Conservation (phyloP, 2,888 invertebrate genomes). For the Troides aeacus region DNA sequence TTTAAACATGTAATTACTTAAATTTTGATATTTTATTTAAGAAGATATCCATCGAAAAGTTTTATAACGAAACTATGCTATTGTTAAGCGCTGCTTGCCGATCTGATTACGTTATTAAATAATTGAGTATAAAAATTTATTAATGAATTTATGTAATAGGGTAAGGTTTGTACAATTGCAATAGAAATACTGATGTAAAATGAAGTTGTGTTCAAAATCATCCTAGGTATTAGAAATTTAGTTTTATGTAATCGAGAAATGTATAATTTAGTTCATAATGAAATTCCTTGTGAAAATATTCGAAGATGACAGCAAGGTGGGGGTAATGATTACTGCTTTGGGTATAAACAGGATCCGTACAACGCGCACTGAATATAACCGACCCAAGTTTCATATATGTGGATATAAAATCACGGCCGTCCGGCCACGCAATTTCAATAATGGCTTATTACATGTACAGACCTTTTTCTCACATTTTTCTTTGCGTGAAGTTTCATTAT, state of each 20-base stretch:
- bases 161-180: too few species aligned
- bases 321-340: background rate
- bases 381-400: conserved; percentile 61
- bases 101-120: too few species aligned
- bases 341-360: conserved; percentile 17
- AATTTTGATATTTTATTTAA: background rate
- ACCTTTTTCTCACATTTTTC: background rate
- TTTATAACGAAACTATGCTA: background rate
- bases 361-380: conserved; percentile 48
- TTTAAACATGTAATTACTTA: conserved; percentile 41
- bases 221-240: too few species aligned
- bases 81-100: background rate
- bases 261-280: background rate
- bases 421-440: conserved; percentile 44
- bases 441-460: conserved; percentile 40
- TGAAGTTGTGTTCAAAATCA: too few species aligned
- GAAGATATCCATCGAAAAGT: background rate
- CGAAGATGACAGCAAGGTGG: background rate
- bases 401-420: conserved; percentile 50
- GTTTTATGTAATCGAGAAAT: background rate
- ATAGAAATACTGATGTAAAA: too few species aligned
- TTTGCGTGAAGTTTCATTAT: too few species aligned
- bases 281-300: background rate
- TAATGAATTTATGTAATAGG: too few species aligned
- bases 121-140: too few species aligned